phyloP scores from a whole-genome alignment of 2,797 vertebrate genomes.

The Gouania willdenowi region DNA sequence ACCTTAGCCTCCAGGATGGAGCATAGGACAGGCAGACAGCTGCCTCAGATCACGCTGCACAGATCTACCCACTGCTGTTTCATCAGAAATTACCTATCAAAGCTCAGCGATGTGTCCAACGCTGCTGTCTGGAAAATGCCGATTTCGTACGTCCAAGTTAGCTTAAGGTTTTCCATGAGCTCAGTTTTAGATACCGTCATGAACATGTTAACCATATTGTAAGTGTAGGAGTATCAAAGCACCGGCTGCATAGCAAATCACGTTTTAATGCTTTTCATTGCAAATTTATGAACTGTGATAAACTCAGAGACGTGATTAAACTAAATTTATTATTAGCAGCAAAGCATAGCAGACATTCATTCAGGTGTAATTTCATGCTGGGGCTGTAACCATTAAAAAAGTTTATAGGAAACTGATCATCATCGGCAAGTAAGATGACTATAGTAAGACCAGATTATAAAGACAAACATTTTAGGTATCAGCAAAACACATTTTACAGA shows the following conservation, averaged over 20 bases:
- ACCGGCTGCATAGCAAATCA: constrained; percentile 17
- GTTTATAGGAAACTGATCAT: no score
- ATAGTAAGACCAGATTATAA: no score
- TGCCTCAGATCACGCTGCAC: constrained; percentile 48
- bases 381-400: no score
- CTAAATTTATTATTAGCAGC: constrained; percentile 37
- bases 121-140: constrained; percentile 45
- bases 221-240: constrained; percentile 29
- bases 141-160: constrained; percentile 49
- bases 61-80: constrained; percentile 48
- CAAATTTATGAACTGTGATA: constrained; percentile 19
- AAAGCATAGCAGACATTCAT: constrained; percentile 31
- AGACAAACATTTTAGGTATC: no score
- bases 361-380: constrained; percentile 24
- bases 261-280: constrained; percentile 23
- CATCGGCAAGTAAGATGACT: no score
- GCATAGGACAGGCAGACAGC: constrained; percentile 44
- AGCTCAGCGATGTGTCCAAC: constrained; percentile 46
- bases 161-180: constrained; percentile 38
- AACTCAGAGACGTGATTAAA: constrained; percentile 35
- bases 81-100: constrained; percentile 64
- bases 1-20: constrained; percentile 38
- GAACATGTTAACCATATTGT: constrained; percentile 33
- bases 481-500: no score
- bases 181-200: constrained; percentile 42